Evolutionary conservation across 2,113 vertebrate genomes (phyloP), one percentile per base, ranked within the genome.

Genomic region (Pionites leucogaster): DNA sequence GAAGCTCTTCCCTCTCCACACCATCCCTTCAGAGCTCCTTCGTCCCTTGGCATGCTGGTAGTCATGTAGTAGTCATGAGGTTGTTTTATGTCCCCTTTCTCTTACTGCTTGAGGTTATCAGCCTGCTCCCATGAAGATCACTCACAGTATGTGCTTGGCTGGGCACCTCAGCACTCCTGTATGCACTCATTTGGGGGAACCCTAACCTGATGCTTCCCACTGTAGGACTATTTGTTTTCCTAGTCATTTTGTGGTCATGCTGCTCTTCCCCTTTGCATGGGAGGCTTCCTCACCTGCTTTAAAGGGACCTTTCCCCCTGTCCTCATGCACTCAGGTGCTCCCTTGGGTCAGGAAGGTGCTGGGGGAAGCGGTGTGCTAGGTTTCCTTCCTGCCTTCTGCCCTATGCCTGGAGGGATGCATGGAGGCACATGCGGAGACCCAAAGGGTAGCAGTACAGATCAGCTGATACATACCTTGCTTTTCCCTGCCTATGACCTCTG

Each of bases 131-230:
- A 14, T 0, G 0, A 41, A 22, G 23, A 19, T 64, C 19, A 5
- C 29, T 52, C n/a, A 2, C 15, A 7, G 50, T 3, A 1, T 0
- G 5, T 50, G 50, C 16, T 46, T 39, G 42, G 25, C 44, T 64
- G 75, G 41, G 50, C 72, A 59, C 35, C 39, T 72, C 0, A 0
- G 27, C 39, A 9, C 29, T 33, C 64, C 11, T 29, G 11, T 3
- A 7, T 14, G 7, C 8, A 29, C 37, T 69, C 4, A 0, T 49
- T 33, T 78, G 42, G 37, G 42, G 18, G 28, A 64, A 17, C 11
- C 39, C 68, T 68, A 49, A 14, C 46, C 19, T 52, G 37, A 31
- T 52, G 29, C 55, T 33, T 67, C 79, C 29, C 74, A 4, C 44
- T 78, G 17, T 4, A 53, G 24, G 29, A 27, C 27, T 57, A 0